Evolutionary conservation across 2,113 vertebrate genomes (phyloP).

Genomic region (Oryzias javanicus): DNA sequence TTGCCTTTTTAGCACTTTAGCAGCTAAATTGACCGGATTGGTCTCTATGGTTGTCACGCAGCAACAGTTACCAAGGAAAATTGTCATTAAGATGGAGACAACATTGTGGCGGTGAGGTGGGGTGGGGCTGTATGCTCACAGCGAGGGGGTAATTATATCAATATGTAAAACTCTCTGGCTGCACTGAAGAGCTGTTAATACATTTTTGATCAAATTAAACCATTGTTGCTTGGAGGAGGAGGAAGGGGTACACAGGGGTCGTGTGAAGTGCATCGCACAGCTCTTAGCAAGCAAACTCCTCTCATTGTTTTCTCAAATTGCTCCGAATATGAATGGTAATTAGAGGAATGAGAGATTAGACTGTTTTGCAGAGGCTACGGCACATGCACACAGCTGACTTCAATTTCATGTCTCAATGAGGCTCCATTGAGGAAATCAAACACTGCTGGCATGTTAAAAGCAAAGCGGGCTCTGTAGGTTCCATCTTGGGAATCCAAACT

Average conservation of each 20-base stretch:
- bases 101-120: constrained; percentile 20
- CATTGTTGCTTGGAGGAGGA: constrained; percentile 53
- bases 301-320: constrained; percentile 49
- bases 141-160: constrained; percentile 78
- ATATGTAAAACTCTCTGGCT: constrained; percentile 71
- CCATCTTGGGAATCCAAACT: constrained; percentile 50
- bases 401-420: constrained; percentile 67
- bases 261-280: constrained; percentile 8
- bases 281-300: constrained; percentile 45
- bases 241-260: constrained; percentile 31
- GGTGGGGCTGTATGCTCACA: constrained; percentile 57
- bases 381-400: constrained; percentile 52
- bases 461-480: constrained; percentile 57
- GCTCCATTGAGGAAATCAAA: constrained; percentile 66
- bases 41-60: constrained; percentile 33
- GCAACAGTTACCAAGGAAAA: constrained; percentile 52
- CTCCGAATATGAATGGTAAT: constrained; percentile 60
- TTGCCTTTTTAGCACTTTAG: background rate
- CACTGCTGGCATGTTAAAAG: constrained; percentile 48
- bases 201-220: constrained; percentile 74
- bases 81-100: constrained; percentile 62
- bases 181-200: constrained; percentile 72
- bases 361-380: constrained; percentile 43
- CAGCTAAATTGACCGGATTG: no score
- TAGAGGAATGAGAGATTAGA: constrained; percentile 56